Evolutionary conservation across 2,113 vertebrate genomes (phyloP), one percentile per base, ranked within the genome.

Genomic region (Ornithorhynchus anatinus): DNA sequence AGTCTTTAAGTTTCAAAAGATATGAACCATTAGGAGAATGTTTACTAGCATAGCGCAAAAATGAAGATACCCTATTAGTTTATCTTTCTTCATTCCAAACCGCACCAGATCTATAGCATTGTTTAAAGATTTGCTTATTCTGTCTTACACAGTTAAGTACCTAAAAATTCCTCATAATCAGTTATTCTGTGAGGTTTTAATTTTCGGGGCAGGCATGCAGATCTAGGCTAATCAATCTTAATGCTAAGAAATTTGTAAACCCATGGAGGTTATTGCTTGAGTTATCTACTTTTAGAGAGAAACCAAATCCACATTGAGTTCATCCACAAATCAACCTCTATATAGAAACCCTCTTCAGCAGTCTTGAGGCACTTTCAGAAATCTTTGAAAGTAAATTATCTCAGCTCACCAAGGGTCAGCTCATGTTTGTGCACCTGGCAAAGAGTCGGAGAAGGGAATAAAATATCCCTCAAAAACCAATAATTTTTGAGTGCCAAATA

Each of bases 151-250:
- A 60, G 72, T 78, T 87, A 69, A 85, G 39, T 63, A 35, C 27
- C 74, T 50, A 72, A 59, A 71, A 85, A 90, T 86, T 77, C 65
- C 77, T 84, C 58, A 80, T 81, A 79, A 89, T 87, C 80, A 85
- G 63, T 86, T 85, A 86, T 91, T 85, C 80, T 74, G 59, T 89
- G 80, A 42, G 79, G 89, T 88, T 91, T 92, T 90, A 84, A 91
- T 92, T 92, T 92, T 79, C 75, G 82, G 56, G 72, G 47, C 68
- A 79, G 79, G n/a, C 72, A 51, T 20, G 33, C 2, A 59, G 71
- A 75, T 87, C 27, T 66, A 75, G 65, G 72, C 70, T 74, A 84
- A 92, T 88, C 81, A 67, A 61, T 92, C 89, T 89, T 84, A 70
- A 81, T 78, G 86, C 75, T 54, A 64, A 86, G 59, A 77, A 36